These are phyloP conservation scores for Xiphophorus birchmanni DNA, from an alignment of 2,797 vertebrate genomes.

Conservation along the genomic window DNA sequence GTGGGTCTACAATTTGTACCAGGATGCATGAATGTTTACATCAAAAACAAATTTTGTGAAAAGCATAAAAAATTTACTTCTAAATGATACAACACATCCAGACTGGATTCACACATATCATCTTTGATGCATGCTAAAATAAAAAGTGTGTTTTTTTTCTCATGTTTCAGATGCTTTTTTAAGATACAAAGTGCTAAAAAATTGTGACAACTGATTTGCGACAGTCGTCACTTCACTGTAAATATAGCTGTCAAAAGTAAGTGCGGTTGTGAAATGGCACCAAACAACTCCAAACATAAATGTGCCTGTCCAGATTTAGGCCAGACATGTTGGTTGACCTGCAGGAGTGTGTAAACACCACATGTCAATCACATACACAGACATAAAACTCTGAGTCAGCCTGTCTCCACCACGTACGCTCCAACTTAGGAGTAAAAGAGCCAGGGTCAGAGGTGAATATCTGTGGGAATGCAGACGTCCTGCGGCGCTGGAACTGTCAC, in stretches of 20 bases:
- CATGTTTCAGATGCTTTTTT: background rate
- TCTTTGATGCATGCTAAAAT: background rate
- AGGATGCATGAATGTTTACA: background rate
- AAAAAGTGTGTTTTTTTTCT: background rate
- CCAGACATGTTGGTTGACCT: conserved; percentile 30
- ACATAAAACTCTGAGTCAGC: conserved; percentile 14
- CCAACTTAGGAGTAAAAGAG: conserved; percentile 42
- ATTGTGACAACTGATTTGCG: background rate
- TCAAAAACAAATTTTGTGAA: background rate
- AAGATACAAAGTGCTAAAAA: background rate
- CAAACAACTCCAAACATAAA: conserved; percentile 20
- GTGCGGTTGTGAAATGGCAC: conserved; percentile 9
- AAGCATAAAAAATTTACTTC: background rate
- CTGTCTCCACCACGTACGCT: conserved; percentile 19
- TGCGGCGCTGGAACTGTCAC: conserved; percentile 62
- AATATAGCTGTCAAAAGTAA: background rate
- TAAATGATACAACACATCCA: background rate
- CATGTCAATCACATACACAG: conserved; percentile 48
- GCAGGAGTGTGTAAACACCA: conserved; percentile 38
- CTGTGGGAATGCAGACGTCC: conserved; percentile 72
- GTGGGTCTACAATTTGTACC: background rate
- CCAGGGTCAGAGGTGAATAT: conserved; percentile 69
- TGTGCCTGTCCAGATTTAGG: conserved; percentile 34
- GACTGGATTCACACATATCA: background rate
- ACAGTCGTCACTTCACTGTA: background rate